A percentile compares a stretch with the other conserved stretches of the same genome.
Conservation (phyloP, 2,888 invertebrate species). For the Eupithecia dodoneata region DNA sequence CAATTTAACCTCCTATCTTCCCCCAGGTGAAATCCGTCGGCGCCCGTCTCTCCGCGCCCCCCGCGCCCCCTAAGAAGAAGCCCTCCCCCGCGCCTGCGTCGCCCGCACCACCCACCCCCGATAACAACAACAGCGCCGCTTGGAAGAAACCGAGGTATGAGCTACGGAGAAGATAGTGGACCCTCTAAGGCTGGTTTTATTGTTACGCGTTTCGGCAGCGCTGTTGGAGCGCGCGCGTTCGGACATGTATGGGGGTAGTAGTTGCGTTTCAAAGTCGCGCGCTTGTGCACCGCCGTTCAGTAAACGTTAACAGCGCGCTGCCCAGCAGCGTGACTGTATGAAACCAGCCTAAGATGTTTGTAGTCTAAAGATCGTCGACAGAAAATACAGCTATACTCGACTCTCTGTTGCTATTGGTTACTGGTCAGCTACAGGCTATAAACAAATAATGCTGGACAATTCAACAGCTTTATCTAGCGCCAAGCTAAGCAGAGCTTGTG, state of each 20-base stretch:
- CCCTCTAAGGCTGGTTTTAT: background rate
- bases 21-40: constrained; percentile 84
- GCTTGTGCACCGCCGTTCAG: too few relatives aligned
- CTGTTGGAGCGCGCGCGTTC: too few relatives aligned
- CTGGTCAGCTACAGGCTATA: too few relatives aligned
- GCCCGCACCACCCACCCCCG: constrained; percentile 46
- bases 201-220: too few relatives aligned
- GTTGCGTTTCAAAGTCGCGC: too few relatives aligned
- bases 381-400: background rate
- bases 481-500: too few relatives aligned
- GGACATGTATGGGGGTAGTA: too few relatives aligned
- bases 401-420: background rate
- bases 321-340: too few relatives aligned
- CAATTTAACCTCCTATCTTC: background rate
- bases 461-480: too few relatives aligned
- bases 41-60: constrained; percentile 79
- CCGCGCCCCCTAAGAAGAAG: constrained; percentile 42
- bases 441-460: too few relatives aligned
- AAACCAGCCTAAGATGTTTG: background rate
- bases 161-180: background rate
- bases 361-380: background rate
- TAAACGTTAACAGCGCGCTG: too few relatives aligned
- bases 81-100: constrained; percentile 79
- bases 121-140: constrained; percentile 73
- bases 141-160: constrained; percentile 80